phyloP scores from a whole-genome alignment of 2,888 invertebrate genomes.

The Frankliniella fusca region DNA sequence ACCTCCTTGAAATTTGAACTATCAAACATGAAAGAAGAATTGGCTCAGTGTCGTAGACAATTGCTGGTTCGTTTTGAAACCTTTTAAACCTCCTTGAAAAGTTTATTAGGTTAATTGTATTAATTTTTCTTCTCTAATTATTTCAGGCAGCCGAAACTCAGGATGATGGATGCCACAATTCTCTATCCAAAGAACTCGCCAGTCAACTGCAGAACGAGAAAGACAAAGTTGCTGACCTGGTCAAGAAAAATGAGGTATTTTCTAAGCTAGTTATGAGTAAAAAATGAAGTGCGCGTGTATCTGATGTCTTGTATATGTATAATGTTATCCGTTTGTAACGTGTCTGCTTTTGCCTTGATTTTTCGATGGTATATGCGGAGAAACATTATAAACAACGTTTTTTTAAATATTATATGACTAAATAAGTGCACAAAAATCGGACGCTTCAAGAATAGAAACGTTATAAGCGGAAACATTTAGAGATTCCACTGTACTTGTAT shows the following conservation, averaged over 20 bases:
- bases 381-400: too few species aligned
- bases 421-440: too few species aligned
- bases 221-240: not conserved
- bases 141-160: not conserved
- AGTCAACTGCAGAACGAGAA: not conserved
- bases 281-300: not conserved
- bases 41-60: not conserved
- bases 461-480: too few species aligned
- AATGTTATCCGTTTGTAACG: too few species aligned
- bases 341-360: too few species aligned
- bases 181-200: not conserved
- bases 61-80: not conserved
- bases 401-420: too few species aligned
- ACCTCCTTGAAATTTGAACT: not conserved
- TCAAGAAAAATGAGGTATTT: slow-evolving; percentile 11
- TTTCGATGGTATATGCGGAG: too few species aligned
- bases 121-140: not conserved
- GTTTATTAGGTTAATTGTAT: not conserved
- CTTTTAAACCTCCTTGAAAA: not conserved
- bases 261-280: not conserved
- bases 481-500: too few species aligned
- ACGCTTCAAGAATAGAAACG: too few species aligned
- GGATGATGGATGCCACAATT: not conserved
- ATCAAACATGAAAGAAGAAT: not conserved
- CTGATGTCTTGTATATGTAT: not conserved